These are phyloP conservation scores for Pseudocheirus occidentalis DNA, from an alignment of 2,797 vertebrate genomes.

Conservation along the genomic window DNA sequence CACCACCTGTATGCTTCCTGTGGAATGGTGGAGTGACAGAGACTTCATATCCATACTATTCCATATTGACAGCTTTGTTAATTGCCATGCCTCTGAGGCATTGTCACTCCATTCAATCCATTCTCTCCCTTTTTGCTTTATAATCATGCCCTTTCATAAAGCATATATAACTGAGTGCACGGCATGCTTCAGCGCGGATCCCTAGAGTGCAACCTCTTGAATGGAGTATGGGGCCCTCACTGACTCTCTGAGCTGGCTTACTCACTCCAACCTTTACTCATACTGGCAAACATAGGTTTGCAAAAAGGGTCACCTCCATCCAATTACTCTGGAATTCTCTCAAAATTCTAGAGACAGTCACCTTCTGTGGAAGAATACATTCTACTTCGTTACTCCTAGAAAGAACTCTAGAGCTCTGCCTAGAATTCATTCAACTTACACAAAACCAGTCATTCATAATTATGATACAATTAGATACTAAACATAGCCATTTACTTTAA, in stretches of 20 bases:
- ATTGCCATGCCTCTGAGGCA: neutral
- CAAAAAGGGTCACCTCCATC: neutral
- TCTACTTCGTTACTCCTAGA: neutral
- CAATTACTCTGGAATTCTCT: neutral
- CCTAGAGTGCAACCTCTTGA: neutral
- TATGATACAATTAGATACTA: neutral
- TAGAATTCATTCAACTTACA: neutral
- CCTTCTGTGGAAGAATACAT: neutral
- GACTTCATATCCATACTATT: neutral
- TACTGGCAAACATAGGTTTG: neutral
- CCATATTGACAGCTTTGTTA: neutral
- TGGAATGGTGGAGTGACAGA: neutral
- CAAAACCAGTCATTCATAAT: neutral
- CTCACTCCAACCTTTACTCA: neutral
- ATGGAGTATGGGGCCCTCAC: neutral
- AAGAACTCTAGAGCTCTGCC: neutral
- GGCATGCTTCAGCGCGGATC: neutral
- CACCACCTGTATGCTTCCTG: neutral
- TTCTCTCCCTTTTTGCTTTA: neutral
- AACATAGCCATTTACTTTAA: neutral
- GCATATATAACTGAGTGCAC: neutral
- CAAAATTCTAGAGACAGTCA: neutral
- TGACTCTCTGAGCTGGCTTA: neutral
- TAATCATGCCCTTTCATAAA: neutral
- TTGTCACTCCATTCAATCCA: neutral